Evolutionary conservation across 2,113 vertebrate species (phyloP).

Genomic region (Tragelaphus buxtoni): DNA sequence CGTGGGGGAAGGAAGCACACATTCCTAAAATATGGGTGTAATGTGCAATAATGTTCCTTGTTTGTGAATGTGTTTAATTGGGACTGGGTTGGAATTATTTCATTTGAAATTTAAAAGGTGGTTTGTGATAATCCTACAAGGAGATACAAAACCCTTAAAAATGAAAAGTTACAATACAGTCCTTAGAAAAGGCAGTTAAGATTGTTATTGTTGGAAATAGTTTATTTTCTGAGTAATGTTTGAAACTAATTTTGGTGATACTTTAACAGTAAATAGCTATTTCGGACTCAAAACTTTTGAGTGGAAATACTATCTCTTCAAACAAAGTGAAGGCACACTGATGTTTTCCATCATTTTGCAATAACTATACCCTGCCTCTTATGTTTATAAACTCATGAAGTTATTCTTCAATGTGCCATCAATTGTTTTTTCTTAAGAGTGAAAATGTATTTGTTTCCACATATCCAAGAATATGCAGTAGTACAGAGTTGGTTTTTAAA

Average conservation of each 20-base stretch:
- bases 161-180: neutral
- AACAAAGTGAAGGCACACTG: conserved; percentile 14
- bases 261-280: neutral
- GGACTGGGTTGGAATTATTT: conserved; percentile 41
- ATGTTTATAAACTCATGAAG: neutral
- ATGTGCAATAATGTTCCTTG: conserved; percentile 39
- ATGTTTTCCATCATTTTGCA: conserved; percentile 44
- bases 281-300: conserved; percentile 27
- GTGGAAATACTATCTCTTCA: conserved; percentile 21
- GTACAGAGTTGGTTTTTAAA: conserved; percentile 28
- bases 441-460: conserved; percentile 26
- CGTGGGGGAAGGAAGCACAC: conserved; percentile 31
- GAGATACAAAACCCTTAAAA: conserved; percentile 39
- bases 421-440: conserved; percentile 32
- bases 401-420: neutral
- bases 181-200: conserved; percentile 38
- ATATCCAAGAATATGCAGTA: conserved; percentile 51
- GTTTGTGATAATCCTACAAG: conserved; percentile 28
- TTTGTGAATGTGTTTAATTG: conserved; percentile 46
- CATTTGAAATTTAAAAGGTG: conserved; percentile 18
- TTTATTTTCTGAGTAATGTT: conserved; percentile 39
- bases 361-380: neutral
- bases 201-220: conserved; percentile 19
- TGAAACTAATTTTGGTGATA: conserved; percentile 41
- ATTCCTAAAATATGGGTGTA: conserved; percentile 60